phyloP scores from a whole-genome alignment of 2,797 vertebrate species.

The Champsocephalus gunnari region DNA sequence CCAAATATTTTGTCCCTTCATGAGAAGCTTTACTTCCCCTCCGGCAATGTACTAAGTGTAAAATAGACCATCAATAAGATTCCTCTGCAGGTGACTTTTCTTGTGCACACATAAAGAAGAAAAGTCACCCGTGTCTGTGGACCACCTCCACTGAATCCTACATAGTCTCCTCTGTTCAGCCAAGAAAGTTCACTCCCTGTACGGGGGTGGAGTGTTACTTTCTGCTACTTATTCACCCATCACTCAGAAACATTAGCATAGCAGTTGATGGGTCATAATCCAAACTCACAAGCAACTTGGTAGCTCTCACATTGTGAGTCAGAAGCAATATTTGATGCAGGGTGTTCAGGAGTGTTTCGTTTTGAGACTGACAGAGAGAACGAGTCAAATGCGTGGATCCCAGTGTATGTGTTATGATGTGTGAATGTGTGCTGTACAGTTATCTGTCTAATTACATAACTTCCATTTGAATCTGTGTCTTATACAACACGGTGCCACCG shows the following conservation, averaged over 20 bases:
- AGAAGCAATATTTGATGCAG: constrained; percentile 48
- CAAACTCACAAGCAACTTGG: constrained; percentile 41
- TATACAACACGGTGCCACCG: constrained; percentile 55
- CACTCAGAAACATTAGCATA: constrained; percentile 56
- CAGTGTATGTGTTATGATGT: constrained; percentile 10
- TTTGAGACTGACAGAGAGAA: constrained; percentile 22
- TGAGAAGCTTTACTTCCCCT: constrained; percentile 1
- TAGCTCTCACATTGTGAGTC: constrained; percentile 53
- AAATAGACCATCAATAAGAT: constrained; percentile 23
- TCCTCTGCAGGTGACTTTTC: constrained; percentile 1
- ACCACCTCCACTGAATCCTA: constrained; percentile 46
- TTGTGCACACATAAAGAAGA: constrained; percentile 33
- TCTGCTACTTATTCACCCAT: constrained; percentile 55
- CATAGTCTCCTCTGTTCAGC: constrained; percentile 44
- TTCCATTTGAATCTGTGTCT: constrained; percentile 47
- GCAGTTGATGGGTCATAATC: constrained; percentile 53
- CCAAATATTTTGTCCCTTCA: not conserved
- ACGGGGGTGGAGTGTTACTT: constrained; percentile 52
- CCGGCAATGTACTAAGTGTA: not conserved
- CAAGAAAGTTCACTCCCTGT: constrained; percentile 55
- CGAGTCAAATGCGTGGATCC: constrained; percentile 9
- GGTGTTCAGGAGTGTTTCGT: constrained; percentile 21
- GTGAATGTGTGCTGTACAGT: constrained; percentile 21
- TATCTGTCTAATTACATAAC: constrained; percentile 44
- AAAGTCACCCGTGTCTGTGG: constrained; percentile 33